These are phyloP conservation scores for Alectoris magna DNA, from an alignment of 2,797 vertebrate genomes.

Conservation along the genomic window DNA sequence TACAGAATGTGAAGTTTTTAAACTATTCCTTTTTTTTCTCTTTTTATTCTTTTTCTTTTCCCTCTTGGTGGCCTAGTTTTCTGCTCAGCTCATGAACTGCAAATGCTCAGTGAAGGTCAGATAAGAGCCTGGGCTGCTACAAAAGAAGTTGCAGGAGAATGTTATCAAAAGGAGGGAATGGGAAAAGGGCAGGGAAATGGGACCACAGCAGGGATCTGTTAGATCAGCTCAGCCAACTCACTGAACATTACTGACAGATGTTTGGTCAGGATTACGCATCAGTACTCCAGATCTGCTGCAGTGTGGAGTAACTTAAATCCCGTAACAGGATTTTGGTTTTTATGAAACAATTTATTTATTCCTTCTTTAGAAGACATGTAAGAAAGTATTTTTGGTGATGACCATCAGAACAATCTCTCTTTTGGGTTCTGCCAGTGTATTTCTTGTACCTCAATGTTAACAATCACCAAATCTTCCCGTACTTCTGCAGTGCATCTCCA, in stretches of 20 bases:
- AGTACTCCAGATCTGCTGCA: not conserved
- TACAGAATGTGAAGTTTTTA: not conserved
- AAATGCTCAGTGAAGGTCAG: not conserved
- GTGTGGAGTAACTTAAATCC: not conserved
- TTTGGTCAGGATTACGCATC: not conserved
- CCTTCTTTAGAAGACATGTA: not conserved
- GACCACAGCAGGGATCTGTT: not conserved
- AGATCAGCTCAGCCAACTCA: not conserved
- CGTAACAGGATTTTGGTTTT: not conserved
- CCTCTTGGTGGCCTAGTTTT: conserved; percentile 7
- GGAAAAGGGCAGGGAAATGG: not conserved
- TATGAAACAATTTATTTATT: not conserved
- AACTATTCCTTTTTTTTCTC: rapidly evolving
- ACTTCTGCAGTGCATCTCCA: not conserved
- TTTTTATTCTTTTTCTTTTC: not conserved
- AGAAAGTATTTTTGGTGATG: not conserved
- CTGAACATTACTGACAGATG: not conserved
- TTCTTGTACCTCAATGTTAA: not conserved
- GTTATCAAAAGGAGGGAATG: not conserved
- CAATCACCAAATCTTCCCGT: rapidly evolving
- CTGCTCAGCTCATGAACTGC: not conserved
- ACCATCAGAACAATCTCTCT: not conserved
- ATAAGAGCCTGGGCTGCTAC: not conserved
- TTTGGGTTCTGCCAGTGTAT: rapidly evolving
- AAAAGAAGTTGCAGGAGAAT: not conserved